A percentile compares a stretch with the other conserved stretches of the same genome.
Conservation (phyloP, 92 coral and sea anemone genomes). For the Epizoanthus scotinus region DNA sequence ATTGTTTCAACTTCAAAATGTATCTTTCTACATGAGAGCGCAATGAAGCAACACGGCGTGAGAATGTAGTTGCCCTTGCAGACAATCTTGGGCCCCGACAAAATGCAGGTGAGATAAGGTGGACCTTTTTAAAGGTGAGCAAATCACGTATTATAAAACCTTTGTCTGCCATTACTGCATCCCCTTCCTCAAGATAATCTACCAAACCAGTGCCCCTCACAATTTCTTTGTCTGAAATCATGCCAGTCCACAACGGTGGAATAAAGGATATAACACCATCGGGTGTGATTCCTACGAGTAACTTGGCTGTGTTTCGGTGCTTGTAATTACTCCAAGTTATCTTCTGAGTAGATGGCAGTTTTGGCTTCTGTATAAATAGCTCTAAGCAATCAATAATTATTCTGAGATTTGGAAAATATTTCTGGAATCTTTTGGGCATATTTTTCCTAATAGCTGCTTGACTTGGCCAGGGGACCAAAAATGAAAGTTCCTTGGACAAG, state of each 20-base stretch:
- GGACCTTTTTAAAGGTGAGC: slow-evolving; percentile 56
- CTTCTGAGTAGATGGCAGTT: slow-evolving; percentile 60
- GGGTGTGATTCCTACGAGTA: slow-evolving; percentile 66
- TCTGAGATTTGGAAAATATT: slow-evolving; percentile 51
- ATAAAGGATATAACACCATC: slow-evolving; percentile 68
- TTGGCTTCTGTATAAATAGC: slow-evolving; percentile 53
- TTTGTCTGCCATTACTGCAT: slow-evolving; percentile 64
- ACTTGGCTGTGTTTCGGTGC: slow-evolving; percentile 58
- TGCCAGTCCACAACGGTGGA: slow-evolving; percentile 66
- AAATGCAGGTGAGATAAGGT: slow-evolving; percentile 66
- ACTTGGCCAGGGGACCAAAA: slow-evolving; percentile 48
- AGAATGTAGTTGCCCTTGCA: slow-evolving; percentile 48
- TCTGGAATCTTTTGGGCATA: slow-evolving; percentile 49
- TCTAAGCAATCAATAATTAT: slow-evolving; percentile 63
- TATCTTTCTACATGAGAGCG: slow-evolving; percentile 61
- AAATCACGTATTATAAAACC: slow-evolving; percentile 54
- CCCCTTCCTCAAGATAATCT: slow-evolving; percentile 55
- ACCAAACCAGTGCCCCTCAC: slow-evolving; percentile 60
- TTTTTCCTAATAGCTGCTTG: slow-evolving; percentile 48
- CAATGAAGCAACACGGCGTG: slow-evolving; percentile 57
- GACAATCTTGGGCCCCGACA: slow-evolving; percentile 59
- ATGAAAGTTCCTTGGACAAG: slow-evolving; percentile 61
- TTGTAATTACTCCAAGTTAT: slow-evolving; percentile 72
- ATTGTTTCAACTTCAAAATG: slow-evolving; percentile 48
- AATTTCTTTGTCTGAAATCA: slow-evolving; percentile 62